These are phyloP conservation scores for Eptesicus fuscus DNA, from an alignment of 2,113 vertebrate genomes.

Conservation along the genomic window DNA sequence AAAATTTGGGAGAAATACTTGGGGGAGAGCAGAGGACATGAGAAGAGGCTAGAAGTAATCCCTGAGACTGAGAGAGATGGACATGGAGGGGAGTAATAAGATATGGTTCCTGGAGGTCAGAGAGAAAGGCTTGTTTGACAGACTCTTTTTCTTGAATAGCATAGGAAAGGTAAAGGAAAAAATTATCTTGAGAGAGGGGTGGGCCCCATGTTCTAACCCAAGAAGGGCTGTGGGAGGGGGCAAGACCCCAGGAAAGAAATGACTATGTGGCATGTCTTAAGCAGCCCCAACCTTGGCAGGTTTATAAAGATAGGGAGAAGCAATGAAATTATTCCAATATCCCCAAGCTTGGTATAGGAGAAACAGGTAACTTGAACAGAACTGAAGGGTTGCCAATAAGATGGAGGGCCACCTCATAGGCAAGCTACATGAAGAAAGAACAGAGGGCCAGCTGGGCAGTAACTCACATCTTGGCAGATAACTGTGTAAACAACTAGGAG, in stretches of 20 bases:
- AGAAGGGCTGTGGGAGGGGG: not conserved
- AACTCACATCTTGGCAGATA: not conserved
- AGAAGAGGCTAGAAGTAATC: not conserved
- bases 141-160: not conserved
- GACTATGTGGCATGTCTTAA: not conserved
- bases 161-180: not conserved
- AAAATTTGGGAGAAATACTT: not conserved
- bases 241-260: not conserved
- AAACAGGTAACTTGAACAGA: not conserved
- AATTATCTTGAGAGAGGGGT: not conserved
- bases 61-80: not conserved
- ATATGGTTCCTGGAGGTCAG: not conserved
- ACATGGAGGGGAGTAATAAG: not conserved
- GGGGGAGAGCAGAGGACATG: not conserved
- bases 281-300: not conserved
- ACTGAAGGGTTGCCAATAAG: not conserved
- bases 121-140: not conserved
- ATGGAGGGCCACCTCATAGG: not conserved
- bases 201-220: not conserved
- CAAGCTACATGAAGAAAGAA: not conserved
- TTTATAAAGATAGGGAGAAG: not conserved
- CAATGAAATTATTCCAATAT: not conserved
- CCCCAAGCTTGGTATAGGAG: not conserved
- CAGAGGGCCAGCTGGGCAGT: not conserved
- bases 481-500: not conserved